Evolutionary conservation across 2,888 invertebrate genomes (phyloP), one percentile per base, ranked within the genome.

Genomic region (Hanleya hanleyi): DNA sequence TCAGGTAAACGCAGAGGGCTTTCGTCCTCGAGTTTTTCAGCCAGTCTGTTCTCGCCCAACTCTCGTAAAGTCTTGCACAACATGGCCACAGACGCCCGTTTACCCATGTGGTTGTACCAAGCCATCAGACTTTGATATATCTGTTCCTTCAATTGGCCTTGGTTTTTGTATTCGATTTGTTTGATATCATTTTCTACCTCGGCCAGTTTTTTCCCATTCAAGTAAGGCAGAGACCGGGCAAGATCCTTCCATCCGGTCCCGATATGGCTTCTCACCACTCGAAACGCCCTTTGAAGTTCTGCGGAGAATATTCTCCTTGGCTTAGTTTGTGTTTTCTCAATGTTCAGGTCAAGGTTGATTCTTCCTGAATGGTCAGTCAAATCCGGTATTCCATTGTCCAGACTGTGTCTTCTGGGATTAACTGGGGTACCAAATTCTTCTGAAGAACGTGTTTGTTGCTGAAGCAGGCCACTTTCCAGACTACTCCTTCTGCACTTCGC

Each of bases 101-200:
- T 26, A 12, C 73, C 73, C 26, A 26, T 38, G 41, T 64, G 32
- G 7, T 26, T 57, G 57, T 57, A 57, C 57, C 57, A 57, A 2
- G 4, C 15, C 57, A 57, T 3, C 41, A 66, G 22, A 26, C 38
- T 49, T 64, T 74, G 74, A 35, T 67, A 70, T 2, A 70, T 61
- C 41, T 71, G 74, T 47, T 71, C 74, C 69, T 65, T 67, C 15
- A 74, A 61, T 65, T 74, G 71, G 4, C 74, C 74, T 22, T 33
- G 32, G 29, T 71, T 67, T 35, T 67, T 32, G 47, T 74, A 74
- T 57, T 74, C 74, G 7, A 74, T 74, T n/a, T 50, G 64, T 35
- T n/a, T 49, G 32, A 74, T 74, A 32, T 74, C 74, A 35, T 50
- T 71, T 35, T 74, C 64, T n/a, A 74, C 49, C 38, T 74, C 74